phyloP scores from a whole-genome alignment of 2,888 invertebrate species.

The Tenthredo mesomela region DNA sequence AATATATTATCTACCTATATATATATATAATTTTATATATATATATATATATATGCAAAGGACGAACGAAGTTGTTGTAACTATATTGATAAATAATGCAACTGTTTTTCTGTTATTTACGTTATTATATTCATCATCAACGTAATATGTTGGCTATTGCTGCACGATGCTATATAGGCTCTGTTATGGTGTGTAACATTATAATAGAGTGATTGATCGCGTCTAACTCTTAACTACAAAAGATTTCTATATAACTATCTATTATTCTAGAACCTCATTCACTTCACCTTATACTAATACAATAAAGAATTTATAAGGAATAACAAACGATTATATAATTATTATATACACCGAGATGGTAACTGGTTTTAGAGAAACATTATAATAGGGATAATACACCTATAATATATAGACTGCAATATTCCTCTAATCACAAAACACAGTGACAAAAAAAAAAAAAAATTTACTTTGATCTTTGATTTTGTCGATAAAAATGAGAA shows the following conservation, averaged over 20 bases:
- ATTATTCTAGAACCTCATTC: neutral
- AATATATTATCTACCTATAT: neutral
- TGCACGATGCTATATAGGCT: neutral
- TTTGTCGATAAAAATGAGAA: too few species aligned
- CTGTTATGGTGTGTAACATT: too few species aligned
- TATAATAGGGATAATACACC: too few species aligned
- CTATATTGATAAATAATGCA: neutral
- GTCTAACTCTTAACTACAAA: neutral
- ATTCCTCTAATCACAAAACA: too few species aligned
- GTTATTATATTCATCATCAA: neutral
- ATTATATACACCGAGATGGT: neutral
- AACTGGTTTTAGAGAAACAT: neutral
- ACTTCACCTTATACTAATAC: neutral
- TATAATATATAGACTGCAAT: too few species aligned
- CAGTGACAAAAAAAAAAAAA: too few species aligned
- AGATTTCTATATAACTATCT: neutral
- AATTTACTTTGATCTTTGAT: too few species aligned
- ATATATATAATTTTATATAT: too few species aligned
- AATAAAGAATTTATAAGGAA: neutral
- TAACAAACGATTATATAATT: constrained; percentile 21
- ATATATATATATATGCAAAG: neutral
- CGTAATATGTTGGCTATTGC: neutral
- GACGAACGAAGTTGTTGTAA: neutral
- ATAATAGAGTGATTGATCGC: constrained; percentile 1
- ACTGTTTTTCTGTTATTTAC: neutral